Evolutionary conservation across 2,113 vertebrate genomes (phyloP).

Genomic region (Cnemophilus loriae): DNA sequence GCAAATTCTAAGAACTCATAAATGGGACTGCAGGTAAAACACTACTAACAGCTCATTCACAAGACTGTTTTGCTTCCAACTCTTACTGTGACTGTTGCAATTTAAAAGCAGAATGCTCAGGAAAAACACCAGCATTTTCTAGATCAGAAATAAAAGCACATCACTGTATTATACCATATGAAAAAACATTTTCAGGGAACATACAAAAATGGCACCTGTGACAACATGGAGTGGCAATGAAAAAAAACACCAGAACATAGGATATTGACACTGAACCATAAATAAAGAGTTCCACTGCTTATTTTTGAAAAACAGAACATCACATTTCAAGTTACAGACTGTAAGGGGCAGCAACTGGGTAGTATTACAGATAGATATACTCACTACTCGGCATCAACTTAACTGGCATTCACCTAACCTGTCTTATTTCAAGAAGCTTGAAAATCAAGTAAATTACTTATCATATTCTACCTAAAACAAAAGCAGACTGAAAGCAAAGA

Average conservation of each 20-base stretch:
- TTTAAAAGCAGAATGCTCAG: neutral
- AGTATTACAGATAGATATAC: neutral
- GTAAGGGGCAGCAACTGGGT: neutral
- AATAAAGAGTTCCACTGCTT: neutral
- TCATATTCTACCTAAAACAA: neutral
- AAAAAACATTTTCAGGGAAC: neutral
- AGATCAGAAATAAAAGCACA: neutral
- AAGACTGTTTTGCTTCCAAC: neutral
- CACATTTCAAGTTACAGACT: neutral
- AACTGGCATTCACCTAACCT: neutral
- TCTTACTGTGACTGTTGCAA: neutral
- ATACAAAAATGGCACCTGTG: neutral
- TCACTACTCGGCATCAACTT: neutral
- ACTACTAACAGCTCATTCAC: neutral
- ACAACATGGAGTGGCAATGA: neutral
- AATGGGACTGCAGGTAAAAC: neutral
- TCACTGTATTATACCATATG: neutral
- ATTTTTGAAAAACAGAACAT: neutral
- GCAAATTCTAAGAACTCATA: neutral
- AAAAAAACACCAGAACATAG: neutral
- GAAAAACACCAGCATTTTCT: neutral
- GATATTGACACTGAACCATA: neutral
- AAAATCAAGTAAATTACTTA: neutral
- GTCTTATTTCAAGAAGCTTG: neutral
- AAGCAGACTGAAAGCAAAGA: neutral